Evolutionary conservation across 2,113 vertebrate species (phyloP).

Genomic region (Bostrychus sinensis): DNA sequence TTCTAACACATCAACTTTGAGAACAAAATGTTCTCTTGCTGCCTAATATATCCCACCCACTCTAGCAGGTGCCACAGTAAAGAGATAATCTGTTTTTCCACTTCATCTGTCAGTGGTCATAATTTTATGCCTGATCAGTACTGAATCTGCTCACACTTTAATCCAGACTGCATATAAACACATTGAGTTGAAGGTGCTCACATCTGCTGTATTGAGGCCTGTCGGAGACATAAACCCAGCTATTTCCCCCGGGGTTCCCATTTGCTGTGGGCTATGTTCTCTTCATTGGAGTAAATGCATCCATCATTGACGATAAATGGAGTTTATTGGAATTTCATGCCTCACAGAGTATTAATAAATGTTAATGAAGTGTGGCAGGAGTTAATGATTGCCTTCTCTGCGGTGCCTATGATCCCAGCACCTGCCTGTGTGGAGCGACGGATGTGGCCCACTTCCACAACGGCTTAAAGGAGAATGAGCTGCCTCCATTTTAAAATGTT

Average conservation of each 20-base stretch:
- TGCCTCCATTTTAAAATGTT: background rate
- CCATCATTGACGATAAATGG: constrained; percentile 43
- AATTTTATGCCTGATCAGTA: no score
- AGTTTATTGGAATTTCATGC: constrained; percentile 64
- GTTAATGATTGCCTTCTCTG: constrained; percentile 39
- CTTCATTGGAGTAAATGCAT: constrained; percentile 25
- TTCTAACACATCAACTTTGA: no score
- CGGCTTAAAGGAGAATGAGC: background rate
- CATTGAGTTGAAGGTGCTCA: constrained; percentile 2
- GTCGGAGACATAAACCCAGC: background rate
- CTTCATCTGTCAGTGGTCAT: no score
- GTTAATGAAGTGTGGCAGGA: constrained; percentile 58
- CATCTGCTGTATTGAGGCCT: constrained; percentile 4
- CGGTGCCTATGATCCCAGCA: constrained; percentile 4
- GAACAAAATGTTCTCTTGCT: no score
- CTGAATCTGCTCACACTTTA: background rate
- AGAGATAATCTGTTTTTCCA: no score
- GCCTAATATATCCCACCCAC: no score
- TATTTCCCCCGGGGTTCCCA: background rate
- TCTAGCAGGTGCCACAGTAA: no score
- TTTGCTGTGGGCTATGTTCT: constrained; percentile 12
- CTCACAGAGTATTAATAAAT: constrained; percentile 56
- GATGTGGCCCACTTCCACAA: background rate
- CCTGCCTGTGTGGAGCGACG: background rate
- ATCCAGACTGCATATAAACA: background rate